Conservation (phyloP, 1,140 invertebrate species). For the Zaprionus camerounensis region DNA sequence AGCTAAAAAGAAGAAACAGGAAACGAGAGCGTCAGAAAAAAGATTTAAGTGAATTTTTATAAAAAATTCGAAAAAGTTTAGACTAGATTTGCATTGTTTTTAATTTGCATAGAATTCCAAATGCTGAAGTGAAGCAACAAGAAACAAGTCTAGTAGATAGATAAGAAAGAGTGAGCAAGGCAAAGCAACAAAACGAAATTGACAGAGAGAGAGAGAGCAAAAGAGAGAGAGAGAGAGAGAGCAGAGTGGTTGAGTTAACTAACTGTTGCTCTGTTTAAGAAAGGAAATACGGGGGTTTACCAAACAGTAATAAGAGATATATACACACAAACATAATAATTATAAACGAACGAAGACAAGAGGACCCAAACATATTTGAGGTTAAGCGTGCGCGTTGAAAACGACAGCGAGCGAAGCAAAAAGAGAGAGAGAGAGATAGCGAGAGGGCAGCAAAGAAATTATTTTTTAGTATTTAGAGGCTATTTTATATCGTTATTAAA, state of each 20-base stretch:
- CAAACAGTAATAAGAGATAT: constrained; percentile 26
- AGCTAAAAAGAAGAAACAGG: constrained; percentile 40
- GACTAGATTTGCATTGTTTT: constrained; percentile 43
- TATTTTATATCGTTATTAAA: constrained; percentile 82
- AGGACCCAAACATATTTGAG: constrained; percentile 34
- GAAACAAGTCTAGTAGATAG: not conserved
- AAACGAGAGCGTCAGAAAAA: constrained; percentile 47
- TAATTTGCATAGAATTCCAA: constrained; percentile 59
- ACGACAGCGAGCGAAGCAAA: constrained; percentile 49
- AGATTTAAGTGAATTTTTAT: constrained; percentile 68
- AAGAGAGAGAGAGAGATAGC: constrained; percentile 5
- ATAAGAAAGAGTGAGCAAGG: not conserved
- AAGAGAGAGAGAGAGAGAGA: constrained; percentile 2
- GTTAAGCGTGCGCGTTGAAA: constrained; percentile 74
- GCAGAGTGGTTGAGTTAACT: constrained; percentile 52
- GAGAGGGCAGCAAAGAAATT: constrained; percentile 67
- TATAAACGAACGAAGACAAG: constrained; percentile 35
- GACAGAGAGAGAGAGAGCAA: constrained; percentile 2
- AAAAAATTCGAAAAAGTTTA: constrained; percentile 62
- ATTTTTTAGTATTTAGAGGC: constrained; percentile 83
- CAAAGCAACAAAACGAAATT: not conserved
- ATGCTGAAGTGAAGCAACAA: constrained; percentile 57
- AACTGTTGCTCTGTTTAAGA: constrained; percentile 46
- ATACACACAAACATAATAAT: constrained; percentile 33
- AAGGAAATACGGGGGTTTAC: constrained; percentile 14